A percentile compares a stretch with the other conserved stretches of the same genome.
phyloP scores from a whole-genome alignment of 2,888 invertebrate species.

The Volucella inflata region DNA sequence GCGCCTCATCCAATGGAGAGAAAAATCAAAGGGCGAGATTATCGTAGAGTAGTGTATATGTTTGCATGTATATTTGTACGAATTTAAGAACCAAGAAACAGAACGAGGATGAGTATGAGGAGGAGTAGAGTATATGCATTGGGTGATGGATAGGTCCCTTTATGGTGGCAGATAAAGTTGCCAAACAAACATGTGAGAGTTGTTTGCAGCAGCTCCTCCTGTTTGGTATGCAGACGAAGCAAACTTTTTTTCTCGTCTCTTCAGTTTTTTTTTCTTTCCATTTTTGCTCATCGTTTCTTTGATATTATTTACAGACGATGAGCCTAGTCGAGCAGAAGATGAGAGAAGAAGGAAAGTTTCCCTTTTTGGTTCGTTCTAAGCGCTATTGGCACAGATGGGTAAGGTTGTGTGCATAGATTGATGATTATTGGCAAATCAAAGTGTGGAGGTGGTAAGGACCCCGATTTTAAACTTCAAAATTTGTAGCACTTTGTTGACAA shows the following conservation, averaged over 20 bases:
- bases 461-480: neutral
- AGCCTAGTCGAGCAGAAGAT: conserved; percentile 65
- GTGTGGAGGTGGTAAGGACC: neutral
- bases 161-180: conserved; percentile 70
- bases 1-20: conserved; percentile 58
- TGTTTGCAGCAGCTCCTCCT: conserved; percentile 57
- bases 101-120: neutral
- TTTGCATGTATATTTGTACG: no score
- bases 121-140: conserved; percentile 1
- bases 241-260: conserved; percentile 8
- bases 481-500: neutral
- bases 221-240: conserved; percentile 68
- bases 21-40: conserved; percentile 73
- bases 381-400: conserved; percentile 8
- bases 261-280: neutral
- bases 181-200: conserved; percentile 62
- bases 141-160: conserved; percentile 69
- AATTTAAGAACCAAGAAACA: no score
- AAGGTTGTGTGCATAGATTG: conserved; percentile 15
- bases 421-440: conserved; percentile 49
- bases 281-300: conserved; percentile 29
- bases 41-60: conserved; percentile 14
- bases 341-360: conserved; percentile 42
- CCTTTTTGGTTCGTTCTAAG: conserved; percentile 17
- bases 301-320: conserved; percentile 72